phyloP scores from a whole-genome alignment of 2,888 invertebrate genomes.

The Mantis religiosa region DNA sequence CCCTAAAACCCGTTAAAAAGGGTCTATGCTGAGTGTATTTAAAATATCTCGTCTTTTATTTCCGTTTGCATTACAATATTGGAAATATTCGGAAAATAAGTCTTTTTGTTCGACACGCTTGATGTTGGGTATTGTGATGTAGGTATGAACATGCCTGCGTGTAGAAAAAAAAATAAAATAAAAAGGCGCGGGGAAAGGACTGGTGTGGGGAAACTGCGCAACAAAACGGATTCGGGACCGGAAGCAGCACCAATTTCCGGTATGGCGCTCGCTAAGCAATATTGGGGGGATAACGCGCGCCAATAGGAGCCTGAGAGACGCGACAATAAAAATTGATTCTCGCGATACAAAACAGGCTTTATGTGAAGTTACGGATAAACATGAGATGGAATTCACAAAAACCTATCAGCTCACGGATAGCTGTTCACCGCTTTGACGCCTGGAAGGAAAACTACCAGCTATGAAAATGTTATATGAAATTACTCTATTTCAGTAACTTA shows the following conservation, averaged over 20 bases:
- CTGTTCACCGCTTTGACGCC: background rate
- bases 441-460: background rate
- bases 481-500: background rate
- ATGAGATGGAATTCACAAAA: background rate
- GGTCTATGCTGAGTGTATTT: background rate
- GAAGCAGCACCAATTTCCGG: constrained; percentile 14
- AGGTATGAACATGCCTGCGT: background rate
- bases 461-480: background rate
- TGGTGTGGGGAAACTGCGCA: background rate
- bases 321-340: background rate
- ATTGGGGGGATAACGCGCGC: background rate
- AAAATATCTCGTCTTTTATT: background rate
- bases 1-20: background rate
- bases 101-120: background rate
- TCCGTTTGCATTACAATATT: background rate
- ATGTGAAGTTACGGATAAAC: background rate
- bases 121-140: background rate
- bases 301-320: background rate
- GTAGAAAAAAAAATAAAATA: background rate
- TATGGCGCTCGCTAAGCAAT: background rate
- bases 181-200: background rate
- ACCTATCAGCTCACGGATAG: background rate
- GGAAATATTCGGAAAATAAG: background rate
- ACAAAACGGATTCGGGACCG: background rate
- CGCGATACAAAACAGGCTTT: background rate